phyloP scores from a whole-genome alignment of 1,140 invertebrate genomes.

The Condylostylus longicornis region DNA sequence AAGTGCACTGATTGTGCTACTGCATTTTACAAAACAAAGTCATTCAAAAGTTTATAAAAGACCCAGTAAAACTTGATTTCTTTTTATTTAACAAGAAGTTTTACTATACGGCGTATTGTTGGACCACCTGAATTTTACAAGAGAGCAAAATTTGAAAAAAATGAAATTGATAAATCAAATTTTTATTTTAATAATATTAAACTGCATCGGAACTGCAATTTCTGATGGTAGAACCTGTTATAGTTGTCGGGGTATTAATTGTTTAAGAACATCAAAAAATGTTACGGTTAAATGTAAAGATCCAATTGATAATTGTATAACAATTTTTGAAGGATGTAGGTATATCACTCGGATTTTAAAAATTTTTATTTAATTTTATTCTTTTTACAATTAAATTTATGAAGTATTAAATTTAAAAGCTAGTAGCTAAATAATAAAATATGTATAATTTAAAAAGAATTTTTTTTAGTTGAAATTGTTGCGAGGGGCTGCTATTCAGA shows the following conservation, averaged over 20 bases:
- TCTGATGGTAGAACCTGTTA: slow-evolving; percentile 19
- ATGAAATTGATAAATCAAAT: no score
- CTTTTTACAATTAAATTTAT: slow-evolving; percentile 4
- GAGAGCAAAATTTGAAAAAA: no score
- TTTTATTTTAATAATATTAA: no score
- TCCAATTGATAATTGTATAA: slow-evolving; percentile 20
- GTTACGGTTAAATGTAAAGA: slow-evolving; percentile 13
- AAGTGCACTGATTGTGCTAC: no score
- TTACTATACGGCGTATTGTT: no score
- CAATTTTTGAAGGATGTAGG: slow-evolving; percentile 9
- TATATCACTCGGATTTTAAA: slow-evolving; percentile 10
- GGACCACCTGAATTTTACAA: no score
- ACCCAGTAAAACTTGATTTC: no score
- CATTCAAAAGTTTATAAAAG: no score
- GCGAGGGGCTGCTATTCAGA: slow-evolving; percentile 24
- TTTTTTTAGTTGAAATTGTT: slow-evolving; percentile 15
- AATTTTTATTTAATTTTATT: slow-evolving; percentile 2
- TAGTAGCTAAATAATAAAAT: background rate
- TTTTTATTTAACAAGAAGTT: no score
- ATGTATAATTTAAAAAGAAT: background rate
- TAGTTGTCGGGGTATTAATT: slow-evolving; percentile 21
- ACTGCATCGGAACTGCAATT: no score
- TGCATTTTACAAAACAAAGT: no score
- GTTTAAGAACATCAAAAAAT: slow-evolving; percentile 13
- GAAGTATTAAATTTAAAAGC: background rate